phyloP scores from a whole-genome alignment of 2,888 invertebrate species.

The Cephus pulcher region DNA sequence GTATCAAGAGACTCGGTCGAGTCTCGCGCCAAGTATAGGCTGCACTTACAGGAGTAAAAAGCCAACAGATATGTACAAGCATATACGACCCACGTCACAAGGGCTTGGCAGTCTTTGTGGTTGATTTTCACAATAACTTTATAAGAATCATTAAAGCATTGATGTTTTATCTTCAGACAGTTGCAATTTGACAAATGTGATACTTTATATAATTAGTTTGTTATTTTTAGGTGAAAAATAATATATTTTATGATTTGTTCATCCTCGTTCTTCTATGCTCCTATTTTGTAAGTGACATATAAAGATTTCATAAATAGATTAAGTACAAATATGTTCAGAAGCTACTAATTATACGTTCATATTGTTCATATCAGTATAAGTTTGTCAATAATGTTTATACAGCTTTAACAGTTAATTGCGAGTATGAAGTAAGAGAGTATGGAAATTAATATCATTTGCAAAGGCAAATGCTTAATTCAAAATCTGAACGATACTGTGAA shows the following conservation, averaged over 20 bases:
- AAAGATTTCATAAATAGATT: conserved; percentile 42
- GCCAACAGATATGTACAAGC: conserved; percentile 44
- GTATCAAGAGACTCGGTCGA: conserved; percentile 14
- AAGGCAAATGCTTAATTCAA: no score
- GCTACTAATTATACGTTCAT: conserved; percentile 36
- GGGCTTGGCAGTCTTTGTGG: conserved; percentile 30
- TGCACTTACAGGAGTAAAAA: conserved; percentile 51
- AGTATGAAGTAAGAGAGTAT: neutral
- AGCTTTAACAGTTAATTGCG: conserved; percentile 12
- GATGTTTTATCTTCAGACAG: neutral
- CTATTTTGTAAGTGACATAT: conserved; percentile 35
- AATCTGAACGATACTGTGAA: neutral
- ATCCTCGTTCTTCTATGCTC: conserved; percentile 10
- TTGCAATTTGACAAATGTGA: neutral
- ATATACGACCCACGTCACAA: conserved; percentile 39
- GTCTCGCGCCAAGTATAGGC: no score
- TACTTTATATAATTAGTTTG: neutral
- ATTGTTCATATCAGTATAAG: conserved; percentile 47
- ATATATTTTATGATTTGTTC: neutral
- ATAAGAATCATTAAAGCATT: neutral
- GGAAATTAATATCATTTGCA: no score
- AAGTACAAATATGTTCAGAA: conserved; percentile 51
- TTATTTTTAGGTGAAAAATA: neutral
- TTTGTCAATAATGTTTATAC: conserved; percentile 50
- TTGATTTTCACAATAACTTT: neutral